Conservation (phyloP, 2,113 vertebrate species). For the Galemys pyrenaicus region DNA sequence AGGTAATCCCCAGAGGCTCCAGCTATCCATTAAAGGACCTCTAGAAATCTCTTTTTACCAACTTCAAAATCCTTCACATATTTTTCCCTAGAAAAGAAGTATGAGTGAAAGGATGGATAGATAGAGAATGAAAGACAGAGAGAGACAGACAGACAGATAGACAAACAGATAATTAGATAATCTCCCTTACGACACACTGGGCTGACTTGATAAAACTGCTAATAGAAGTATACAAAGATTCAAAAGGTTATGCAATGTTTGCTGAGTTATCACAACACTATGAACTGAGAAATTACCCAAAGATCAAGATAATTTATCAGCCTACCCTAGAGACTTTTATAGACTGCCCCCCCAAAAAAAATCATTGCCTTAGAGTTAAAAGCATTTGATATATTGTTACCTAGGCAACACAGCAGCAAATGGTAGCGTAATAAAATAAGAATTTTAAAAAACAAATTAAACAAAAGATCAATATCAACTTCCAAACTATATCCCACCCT, state of each 20-base stretch:
- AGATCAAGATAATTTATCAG: constrained; percentile 49
- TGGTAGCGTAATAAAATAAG: constrained; percentile 39
- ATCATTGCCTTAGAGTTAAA: constrained; percentile 51
- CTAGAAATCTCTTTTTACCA: constrained; percentile 20
- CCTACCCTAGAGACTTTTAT: background rate
- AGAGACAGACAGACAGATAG: too few relatives aligned
- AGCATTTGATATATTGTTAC: constrained; percentile 58
- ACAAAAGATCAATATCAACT: constrained; percentile 12
- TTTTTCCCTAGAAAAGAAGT: constrained; percentile 30
- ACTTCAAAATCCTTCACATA: background rate
- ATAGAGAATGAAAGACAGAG: too few relatives aligned
- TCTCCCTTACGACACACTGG: constrained; percentile 3
- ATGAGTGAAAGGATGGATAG: too few relatives aligned
- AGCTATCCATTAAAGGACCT: constrained; percentile 22
- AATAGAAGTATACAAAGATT: constrained; percentile 46
- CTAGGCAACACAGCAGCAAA: constrained; percentile 49
- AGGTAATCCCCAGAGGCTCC: background rate
- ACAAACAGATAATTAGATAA: too few relatives aligned
- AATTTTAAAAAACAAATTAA: constrained; percentile 33
- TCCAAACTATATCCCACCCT: constrained; percentile 21
- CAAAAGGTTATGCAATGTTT: constrained; percentile 9
- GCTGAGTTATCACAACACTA: constrained; percentile 46
- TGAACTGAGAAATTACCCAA: constrained; percentile 50
- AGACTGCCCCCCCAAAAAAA: constrained; percentile 26
- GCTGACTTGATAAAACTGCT: constrained; percentile 6